A percentile compares a stretch with the other conserved stretches of the same genome.
Evolutionary conservation across 2,113 vertebrate genomes (phyloP).

Genomic region (Nyctibius bracteatus): DNA sequence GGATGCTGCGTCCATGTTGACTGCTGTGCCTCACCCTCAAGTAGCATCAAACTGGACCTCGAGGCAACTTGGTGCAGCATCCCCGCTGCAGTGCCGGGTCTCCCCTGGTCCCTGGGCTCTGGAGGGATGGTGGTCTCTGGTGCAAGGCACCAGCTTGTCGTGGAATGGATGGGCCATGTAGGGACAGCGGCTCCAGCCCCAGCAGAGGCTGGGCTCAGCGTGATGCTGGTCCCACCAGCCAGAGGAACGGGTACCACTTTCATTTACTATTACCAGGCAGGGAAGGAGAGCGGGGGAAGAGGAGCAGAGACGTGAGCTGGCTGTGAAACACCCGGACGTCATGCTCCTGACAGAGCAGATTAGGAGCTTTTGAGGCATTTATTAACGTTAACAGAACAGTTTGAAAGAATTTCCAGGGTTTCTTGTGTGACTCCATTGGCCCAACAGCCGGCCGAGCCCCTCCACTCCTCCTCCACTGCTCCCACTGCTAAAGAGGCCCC

Average conservation of each 20-base stretch:
- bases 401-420: constrained; percentile 62
- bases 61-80: background rate
- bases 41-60: background rate
- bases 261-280: constrained; percentile 45
- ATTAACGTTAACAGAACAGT: constrained; percentile 70
- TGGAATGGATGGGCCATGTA: accelerated
- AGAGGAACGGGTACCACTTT: background rate
- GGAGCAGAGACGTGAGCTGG: constrained; percentile 52
- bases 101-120: background rate
- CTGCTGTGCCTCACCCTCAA: background rate
- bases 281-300: background rate
- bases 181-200: background rate
- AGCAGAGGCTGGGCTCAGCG: background rate
- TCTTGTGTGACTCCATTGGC: constrained; percentile 48
- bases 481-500: constrained; percentile 52
- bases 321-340: constrained; percentile 33
- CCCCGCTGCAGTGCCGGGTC: background rate
- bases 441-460: constrained; percentile 36
- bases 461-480: background rate
- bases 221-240: background rate
- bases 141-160: accelerated
- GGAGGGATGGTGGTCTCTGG: accelerated
- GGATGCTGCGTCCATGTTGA: background rate
- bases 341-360: constrained; percentile 66
- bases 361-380: constrained; percentile 65